A percentile compares a stretch with the other conserved stretches of the same genome.
These are phyloP conservation scores for Ochotona curzoniae DNA, from an alignment of 2,113 vertebrate species.

Conservation along the genomic window DNA sequence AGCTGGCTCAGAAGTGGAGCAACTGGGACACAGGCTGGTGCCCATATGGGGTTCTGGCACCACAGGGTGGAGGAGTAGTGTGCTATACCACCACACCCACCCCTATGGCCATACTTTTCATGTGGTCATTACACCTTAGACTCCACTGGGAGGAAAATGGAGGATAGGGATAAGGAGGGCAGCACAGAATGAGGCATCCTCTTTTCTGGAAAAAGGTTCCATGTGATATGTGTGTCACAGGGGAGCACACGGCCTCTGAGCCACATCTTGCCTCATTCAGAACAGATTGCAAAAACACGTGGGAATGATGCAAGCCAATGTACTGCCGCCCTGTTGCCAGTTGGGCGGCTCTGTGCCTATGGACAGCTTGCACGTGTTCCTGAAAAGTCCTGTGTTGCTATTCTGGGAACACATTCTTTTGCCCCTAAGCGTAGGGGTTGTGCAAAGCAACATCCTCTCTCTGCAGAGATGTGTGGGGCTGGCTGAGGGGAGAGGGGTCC, in stretches of 20 bases:
- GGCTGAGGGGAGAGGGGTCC: background rate
- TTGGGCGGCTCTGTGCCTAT: background rate
- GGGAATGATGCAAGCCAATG: background rate
- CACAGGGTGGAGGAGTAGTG: no score
- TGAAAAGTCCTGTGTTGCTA: background rate
- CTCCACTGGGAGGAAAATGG: background rate
- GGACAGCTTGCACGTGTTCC: background rate
- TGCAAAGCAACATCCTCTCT: background rate
- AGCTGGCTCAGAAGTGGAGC: no score
- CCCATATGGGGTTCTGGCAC: no score
- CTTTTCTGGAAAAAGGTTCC: background rate
- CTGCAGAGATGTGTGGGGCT: background rate
- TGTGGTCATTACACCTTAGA: background rate
- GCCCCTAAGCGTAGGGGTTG: background rate
- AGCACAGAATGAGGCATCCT: background rate
- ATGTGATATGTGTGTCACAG: background rate
- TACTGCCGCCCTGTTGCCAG: background rate
- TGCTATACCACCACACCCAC: no score
- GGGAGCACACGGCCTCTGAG: background rate
- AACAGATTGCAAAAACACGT: background rate
- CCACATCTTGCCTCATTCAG: slow-evolving; percentile 24
- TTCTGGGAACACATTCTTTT: background rate
- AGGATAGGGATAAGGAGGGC: background rate
- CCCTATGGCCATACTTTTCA: accelerated
- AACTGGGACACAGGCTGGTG: no score